Evolutionary conservation across 2,113 vertebrate genomes (phyloP).

Genomic region (Bolborhynchus lineola): DNA sequence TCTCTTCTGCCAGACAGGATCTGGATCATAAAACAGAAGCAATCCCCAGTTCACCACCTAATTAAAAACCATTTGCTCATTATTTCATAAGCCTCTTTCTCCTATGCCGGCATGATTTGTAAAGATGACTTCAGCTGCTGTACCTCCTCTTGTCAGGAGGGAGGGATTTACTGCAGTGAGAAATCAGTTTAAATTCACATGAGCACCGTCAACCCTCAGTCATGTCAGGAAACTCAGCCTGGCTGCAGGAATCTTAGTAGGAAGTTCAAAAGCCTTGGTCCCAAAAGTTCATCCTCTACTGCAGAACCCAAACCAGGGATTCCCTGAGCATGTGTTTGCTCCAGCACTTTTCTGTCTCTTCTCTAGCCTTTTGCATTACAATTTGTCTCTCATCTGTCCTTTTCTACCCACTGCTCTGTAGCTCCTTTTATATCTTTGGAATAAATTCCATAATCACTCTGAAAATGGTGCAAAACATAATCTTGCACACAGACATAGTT

Average conservation of each 20-base stretch:
- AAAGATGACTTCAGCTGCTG: neutral
- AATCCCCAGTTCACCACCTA: neutral
- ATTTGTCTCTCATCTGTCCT: neutral
- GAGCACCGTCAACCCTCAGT: neutral
- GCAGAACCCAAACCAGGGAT: neutral
- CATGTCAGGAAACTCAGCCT: neutral
- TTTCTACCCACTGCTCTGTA: neutral
- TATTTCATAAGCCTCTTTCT: neutral
- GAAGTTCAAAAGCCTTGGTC: neutral
- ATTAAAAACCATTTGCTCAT: constrained; percentile 9
- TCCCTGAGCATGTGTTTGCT: neutral
- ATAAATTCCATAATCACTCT: neutral
- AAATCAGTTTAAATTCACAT: constrained; percentile 45
- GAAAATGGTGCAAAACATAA: neutral
- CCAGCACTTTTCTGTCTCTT: neutral
- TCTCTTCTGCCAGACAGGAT: neutral
- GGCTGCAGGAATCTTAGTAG: neutral
- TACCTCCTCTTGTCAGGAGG: neutral
- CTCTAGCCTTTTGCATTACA: neutral
- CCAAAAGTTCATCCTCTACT: neutral
- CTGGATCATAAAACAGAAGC: neutral
- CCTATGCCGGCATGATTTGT: neutral
- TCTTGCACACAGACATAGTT: neutral
- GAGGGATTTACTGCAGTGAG: neutral
- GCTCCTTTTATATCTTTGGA: neutral